Evolutionary conservation across 2,888 invertebrate genomes (phyloP).

Genomic region (Tupiocoris notatus): DNA sequence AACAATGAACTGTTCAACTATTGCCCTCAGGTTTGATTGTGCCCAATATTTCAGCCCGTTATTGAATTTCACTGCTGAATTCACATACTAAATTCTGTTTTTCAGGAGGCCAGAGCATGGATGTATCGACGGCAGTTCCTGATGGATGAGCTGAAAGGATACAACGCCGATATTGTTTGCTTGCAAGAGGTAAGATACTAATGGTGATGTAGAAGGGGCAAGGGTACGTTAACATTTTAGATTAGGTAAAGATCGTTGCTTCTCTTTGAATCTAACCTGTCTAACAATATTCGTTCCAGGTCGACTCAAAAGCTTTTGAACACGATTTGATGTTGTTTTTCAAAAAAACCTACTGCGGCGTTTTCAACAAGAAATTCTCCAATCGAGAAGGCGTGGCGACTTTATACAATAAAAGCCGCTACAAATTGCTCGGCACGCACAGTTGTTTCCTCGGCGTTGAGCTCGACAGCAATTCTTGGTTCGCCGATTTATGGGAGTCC

Average conservation of each 20-base stretch:
- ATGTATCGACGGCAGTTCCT: constrained; percentile 86
- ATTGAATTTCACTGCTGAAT: constrained; percentile 51
- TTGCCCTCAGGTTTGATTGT: constrained; percentile 56
- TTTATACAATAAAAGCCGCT: constrained; percentile 60
- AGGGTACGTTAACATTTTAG: no score
- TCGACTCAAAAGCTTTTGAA: constrained; percentile 75
- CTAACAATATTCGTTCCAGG: no score
- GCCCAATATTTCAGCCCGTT: not conserved
- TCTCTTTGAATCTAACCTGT: no score
- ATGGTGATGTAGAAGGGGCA: no score
- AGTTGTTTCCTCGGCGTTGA: constrained; percentile 12
- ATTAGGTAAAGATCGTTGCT: no score
- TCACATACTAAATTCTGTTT: no score
- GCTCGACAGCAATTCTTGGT: constrained; percentile 51
- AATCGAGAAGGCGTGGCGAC: constrained; percentile 78
- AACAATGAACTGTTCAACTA: constrained; percentile 74
- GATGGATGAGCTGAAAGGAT: constrained; percentile 80
- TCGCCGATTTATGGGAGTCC: constrained; percentile 62
- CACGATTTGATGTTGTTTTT: constrained; percentile 66
- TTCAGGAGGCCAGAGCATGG: constrained; percentile 66
- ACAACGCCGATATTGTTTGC: constrained; percentile 85
- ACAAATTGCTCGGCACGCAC: constrained; percentile 11
- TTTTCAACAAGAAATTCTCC: constrained; percentile 67
- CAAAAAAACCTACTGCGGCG: constrained; percentile 60
- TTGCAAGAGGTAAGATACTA: constrained; percentile 84